Conservation (phyloP, 2,888 invertebrate genomes). For the Fissipunctia ypsillon region DNA sequence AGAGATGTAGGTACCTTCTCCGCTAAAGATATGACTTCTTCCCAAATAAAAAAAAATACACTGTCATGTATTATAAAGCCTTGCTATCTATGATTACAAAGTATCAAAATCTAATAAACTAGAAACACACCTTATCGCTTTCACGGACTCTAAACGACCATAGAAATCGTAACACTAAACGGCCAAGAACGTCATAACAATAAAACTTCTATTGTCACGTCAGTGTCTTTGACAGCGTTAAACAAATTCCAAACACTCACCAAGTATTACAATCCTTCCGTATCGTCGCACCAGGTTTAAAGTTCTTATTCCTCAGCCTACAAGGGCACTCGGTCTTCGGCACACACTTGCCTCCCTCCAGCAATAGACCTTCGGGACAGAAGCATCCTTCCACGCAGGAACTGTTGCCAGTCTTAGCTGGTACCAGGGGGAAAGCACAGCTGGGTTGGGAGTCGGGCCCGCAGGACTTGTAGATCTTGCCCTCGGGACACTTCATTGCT, state of each 20-base stretch:
- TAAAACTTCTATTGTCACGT: too few species aligned
- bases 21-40: neutral
- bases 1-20: too few species aligned
- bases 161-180: too few species aligned
- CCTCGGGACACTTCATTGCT: constrained; percentile 95
- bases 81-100: neutral
- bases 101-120: neutral
- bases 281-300: constrained; percentile 93
- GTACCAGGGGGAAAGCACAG: constrained; percentile 91
- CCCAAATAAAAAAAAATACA: neutral
- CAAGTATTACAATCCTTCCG: constrained; percentile 95
- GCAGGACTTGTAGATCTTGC: constrained; percentile 94
- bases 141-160: too few species aligned
- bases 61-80: neutral
- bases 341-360: constrained; percentile 94
- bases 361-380: constrained; percentile 94
- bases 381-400: constrained; percentile 97
- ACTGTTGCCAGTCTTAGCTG: constrained; percentile 75
- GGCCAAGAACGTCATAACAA: too few species aligned
- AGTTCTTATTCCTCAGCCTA: constrained; percentile 93
- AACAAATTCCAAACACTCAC: too few species aligned
- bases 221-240: too few species aligned
- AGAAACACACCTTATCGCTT: too few species aligned
- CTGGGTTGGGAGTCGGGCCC: constrained; percentile 93
- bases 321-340: constrained; percentile 94